Conservation (phyloP, 2,113 vertebrate species). For the Atrichornis clamosus region DNA sequence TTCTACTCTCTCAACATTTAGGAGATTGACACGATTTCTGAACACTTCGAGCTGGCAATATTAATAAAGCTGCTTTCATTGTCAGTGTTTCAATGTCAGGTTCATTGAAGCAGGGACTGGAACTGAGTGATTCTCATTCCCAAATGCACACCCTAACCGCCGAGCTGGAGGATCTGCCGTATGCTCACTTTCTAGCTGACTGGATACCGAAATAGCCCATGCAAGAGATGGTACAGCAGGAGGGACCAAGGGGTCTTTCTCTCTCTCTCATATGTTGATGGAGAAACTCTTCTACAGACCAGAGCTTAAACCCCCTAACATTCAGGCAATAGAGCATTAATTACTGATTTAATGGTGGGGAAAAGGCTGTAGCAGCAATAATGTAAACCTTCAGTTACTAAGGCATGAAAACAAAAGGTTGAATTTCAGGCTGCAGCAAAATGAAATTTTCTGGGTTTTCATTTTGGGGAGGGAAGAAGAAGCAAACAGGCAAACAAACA, state of each 20-base stretch:
- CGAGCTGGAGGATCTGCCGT: conserved; percentile 9
- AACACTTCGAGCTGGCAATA: not conserved
- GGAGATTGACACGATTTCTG: not conserved
- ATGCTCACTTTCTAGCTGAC: not conserved
- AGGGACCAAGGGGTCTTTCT: not conserved
- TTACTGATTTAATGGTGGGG: not conserved
- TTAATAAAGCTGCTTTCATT: conserved; percentile 42
- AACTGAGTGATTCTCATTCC: not conserved
- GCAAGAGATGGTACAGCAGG: not conserved
- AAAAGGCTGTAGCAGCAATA: not conserved
- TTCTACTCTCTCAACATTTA: not conserved
- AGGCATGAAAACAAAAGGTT: not conserved
- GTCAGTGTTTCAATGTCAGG: conserved; percentile 40
- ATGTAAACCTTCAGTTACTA: not conserved
- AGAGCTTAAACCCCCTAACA: not conserved
- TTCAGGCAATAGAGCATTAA: not conserved
- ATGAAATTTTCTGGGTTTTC: not conserved
- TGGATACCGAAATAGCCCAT: not conserved
- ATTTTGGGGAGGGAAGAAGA: not conserved
- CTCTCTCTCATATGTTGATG: not conserved
- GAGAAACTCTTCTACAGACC: not conserved
- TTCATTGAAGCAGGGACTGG: conserved; percentile 18
- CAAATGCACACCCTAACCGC: not conserved
- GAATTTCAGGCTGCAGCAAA: not conserved
- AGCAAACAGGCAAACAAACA: not conserved